Conservation (phyloP, 2,888 invertebrate species). For the Eilema sororculum region DNA sequence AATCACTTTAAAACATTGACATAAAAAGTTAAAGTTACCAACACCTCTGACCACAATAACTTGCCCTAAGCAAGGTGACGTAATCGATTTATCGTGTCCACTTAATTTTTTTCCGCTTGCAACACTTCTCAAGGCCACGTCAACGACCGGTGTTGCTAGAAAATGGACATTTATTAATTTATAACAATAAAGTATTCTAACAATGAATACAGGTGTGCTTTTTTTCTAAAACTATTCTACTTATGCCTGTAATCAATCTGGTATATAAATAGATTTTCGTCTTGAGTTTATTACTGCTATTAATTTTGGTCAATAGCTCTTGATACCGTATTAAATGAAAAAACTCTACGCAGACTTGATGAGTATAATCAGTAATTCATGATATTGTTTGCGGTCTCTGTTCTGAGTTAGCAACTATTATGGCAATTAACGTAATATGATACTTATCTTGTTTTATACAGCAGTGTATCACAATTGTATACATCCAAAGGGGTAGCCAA, state of each 20-base stretch:
- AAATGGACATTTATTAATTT: conserved; percentile 62
- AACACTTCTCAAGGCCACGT: conserved; percentile 70
- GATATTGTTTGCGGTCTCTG: not conserved
- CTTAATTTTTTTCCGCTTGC: conserved; percentile 63
- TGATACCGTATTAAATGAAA: conserved; percentile 9
- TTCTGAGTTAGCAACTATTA: not conserved
- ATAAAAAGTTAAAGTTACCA: conserved; percentile 34
- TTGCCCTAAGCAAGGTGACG: conserved; percentile 55
- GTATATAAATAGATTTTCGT: conserved; percentile 39
- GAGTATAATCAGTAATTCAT: not conserved
- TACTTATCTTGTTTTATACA: not conserved
- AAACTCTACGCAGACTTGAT: not conserved
- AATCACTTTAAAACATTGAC: conserved; percentile 26
- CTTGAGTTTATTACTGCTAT: conserved; percentile 33
- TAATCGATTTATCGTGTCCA: conserved; percentile 67
- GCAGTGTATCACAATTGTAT: no score
- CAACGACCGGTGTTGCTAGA: conserved; percentile 71
- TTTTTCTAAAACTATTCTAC: conserved; percentile 45
- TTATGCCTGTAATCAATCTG: conserved; percentile 57
- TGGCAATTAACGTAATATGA: not conserved
- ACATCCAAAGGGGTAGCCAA: no score
- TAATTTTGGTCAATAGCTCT: conserved; percentile 37
- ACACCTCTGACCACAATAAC: conserved; percentile 21
- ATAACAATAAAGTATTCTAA: conserved; percentile 50
- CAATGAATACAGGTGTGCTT: conserved; percentile 57